Evolutionary conservation across 2,797 vertebrate genomes (phyloP), one percentile per base, ranked within the genome.

Genomic region (Gouania willdenowi): DNA sequence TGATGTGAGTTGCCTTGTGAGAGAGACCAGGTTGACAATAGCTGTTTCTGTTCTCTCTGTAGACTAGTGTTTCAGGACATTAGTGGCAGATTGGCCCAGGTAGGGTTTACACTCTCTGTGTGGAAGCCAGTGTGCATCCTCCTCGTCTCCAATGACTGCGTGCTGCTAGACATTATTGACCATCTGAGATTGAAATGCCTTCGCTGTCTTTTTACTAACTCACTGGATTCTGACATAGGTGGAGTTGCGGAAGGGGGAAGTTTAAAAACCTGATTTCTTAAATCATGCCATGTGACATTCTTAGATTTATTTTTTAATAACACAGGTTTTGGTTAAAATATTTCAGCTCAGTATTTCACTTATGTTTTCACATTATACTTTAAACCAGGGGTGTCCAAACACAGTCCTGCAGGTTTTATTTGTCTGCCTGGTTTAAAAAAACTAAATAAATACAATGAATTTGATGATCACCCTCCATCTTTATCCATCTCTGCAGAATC

Each of bases 21-120:
- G 71, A 30, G 73, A 26, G 81, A 82, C 75, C 81, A 81, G 87
- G 83, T 88, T 88, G 86, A 88, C 81, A 81, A 88, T 83, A 86
- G 87, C 73, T 88, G 66, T 88, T 86, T 89, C 82, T 89, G 84
- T 89, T 87, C 76, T 97, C 93, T 95, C 95, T 97, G 94, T 98
- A 96, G 94, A 97, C 94, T 98, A 97, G 94, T 96, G 93, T 95
- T 96, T 95, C 94, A 97, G 95, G 94, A 97, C 93, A 92, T 97
- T 97, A 98, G 94, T 94, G 90, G 92, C 95, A 96, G 95, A 93
- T 93, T 97, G 93, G 90, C 94, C 89, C 94, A 96, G 95, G 94
- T 98, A 98, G 92, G 94, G 85, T 85, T 78, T 69, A 91, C 91
- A 75, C 78, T 73, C 78, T 77, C 59, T 79, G 67, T 79, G 75